These are phyloP conservation scores for Mystacides longicornis DNA, from an alignment of 2,888 invertebrate genomes.

Conservation along the genomic window DNA sequence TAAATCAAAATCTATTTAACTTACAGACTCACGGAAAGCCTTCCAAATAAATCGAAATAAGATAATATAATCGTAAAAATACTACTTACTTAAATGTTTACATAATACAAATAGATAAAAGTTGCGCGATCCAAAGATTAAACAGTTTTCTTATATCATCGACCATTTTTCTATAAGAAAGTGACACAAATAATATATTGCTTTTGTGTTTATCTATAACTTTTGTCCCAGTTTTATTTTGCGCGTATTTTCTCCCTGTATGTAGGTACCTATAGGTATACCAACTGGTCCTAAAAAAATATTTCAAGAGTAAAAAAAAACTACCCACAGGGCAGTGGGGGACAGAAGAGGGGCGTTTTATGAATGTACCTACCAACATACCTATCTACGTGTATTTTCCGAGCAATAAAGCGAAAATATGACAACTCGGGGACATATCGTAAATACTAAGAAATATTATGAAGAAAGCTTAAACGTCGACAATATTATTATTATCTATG, in stretches of 20 bases:
- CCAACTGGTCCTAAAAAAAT: background rate
- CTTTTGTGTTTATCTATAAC: background rate
- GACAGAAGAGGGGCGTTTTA: slow-evolving; percentile 13
- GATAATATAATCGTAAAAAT: no score
- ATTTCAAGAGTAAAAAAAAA: slow-evolving; percentile 7
- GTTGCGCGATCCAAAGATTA: background rate
- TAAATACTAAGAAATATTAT: slow-evolving; percentile 5
- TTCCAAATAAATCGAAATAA: no score
- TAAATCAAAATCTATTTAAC: no score
- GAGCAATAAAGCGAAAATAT: slow-evolving; percentile 17
- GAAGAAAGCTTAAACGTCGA: background rate
- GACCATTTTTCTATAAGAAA: background rate
- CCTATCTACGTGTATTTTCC: slow-evolving; percentile 14
- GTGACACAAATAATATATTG: background rate
- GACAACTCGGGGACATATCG: slow-evolving; percentile 14
- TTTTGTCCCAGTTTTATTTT: background rate
- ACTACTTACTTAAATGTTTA: no score
- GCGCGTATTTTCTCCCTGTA: background rate
- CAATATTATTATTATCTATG: background rate
- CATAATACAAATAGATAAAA: background rate
- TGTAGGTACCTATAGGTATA: background rate
- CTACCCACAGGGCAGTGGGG: slow-evolving; percentile 11
- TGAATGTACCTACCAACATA: no score
- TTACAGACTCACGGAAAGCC: no score
- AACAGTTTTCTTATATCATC: background rate